A percentile compares a stretch with the other conserved stretches of the same genome.
These are phyloP conservation scores for Drosophila merina DNA, from an alignment of 2,888 invertebrate genomes.

Conservation along the genomic window DNA sequence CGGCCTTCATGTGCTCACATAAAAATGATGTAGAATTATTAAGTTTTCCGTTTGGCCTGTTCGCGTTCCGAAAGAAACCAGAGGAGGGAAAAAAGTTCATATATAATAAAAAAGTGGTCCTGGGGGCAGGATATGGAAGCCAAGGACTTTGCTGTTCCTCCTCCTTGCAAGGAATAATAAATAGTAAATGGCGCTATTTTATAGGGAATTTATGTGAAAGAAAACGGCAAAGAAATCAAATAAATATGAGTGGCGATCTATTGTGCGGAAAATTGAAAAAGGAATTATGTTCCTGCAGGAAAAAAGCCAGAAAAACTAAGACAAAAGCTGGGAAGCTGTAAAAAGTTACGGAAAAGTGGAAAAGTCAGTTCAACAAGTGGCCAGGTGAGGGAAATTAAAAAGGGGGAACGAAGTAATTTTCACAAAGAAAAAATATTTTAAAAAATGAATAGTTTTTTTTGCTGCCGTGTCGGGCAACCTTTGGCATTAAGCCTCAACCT, in stretches of 20 bases:
- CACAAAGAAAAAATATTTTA: background rate
- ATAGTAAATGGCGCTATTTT: conserved; percentile 71
- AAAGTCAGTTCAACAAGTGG: background rate
- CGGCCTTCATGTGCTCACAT: conserved; percentile 18
- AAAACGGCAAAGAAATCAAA: conserved; percentile 27
- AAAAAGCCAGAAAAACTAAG: background rate
- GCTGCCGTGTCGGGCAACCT: background rate
- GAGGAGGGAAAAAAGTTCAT: conserved; percentile 3
- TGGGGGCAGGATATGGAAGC: background rate
- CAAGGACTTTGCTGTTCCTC: background rate
- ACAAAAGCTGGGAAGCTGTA: background rate
- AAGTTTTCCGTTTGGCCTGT: conserved; percentile 53
- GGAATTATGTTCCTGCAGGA: background rate
- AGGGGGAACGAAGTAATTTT: background rate
- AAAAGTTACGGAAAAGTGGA: background rate
- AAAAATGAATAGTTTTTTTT: background rate
- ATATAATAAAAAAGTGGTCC: conserved; percentile 3
- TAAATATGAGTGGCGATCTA: conserved; percentile 7
- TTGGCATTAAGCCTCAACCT: background rate
- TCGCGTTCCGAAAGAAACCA: conserved; percentile 41
- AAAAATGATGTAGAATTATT: conserved; percentile 72
- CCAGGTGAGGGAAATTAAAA: conserved; percentile 2
- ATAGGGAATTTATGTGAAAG: conserved; percentile 65
- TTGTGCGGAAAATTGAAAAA: conserved; percentile 18
- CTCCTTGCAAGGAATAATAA: conserved; percentile 49